phyloP scores from a whole-genome alignment of 2,113 vertebrate genomes.

The Eudyptes chrysolophus region DNA sequence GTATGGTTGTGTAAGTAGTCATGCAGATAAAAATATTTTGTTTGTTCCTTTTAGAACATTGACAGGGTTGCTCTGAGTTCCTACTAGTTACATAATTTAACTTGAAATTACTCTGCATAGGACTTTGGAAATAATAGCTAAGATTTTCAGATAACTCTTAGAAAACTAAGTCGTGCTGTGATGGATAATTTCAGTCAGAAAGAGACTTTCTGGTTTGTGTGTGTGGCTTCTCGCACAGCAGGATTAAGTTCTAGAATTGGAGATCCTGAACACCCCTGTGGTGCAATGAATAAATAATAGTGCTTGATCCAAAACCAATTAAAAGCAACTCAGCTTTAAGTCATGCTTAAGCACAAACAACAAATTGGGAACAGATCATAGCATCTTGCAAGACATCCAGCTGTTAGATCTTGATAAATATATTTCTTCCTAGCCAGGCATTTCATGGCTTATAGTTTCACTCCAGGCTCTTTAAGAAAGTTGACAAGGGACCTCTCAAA shows the following conservation, averaged over 20 bases:
- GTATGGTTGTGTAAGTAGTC: neutral
- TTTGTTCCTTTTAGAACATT: neutral
- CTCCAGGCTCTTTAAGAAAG: neutral
- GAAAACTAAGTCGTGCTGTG: neutral
- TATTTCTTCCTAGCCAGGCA: neutral
- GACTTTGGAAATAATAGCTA: neutral
- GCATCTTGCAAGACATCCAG: neutral
- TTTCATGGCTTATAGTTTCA: neutral
- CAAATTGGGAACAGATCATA: neutral
- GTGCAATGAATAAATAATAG: constrained; percentile 10
- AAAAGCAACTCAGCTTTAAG: constrained; percentile 15
- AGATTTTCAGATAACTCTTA: neutral
- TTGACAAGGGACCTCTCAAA: neutral
- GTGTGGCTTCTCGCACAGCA: neutral
- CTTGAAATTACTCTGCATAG: neutral
- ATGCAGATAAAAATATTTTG: neutral
- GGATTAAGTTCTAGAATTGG: neutral
- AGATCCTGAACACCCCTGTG: neutral
- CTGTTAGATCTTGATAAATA: neutral
- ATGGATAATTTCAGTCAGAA: neutral
- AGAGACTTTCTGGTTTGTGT: neutral
- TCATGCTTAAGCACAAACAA: neutral
- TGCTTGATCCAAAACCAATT: constrained; percentile 9
- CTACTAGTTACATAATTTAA: neutral
- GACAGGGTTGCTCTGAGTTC: neutral